phyloP scores from a whole-genome alignment of 2,113 vertebrate genomes.

The Dolichotis patagonum region DNA sequence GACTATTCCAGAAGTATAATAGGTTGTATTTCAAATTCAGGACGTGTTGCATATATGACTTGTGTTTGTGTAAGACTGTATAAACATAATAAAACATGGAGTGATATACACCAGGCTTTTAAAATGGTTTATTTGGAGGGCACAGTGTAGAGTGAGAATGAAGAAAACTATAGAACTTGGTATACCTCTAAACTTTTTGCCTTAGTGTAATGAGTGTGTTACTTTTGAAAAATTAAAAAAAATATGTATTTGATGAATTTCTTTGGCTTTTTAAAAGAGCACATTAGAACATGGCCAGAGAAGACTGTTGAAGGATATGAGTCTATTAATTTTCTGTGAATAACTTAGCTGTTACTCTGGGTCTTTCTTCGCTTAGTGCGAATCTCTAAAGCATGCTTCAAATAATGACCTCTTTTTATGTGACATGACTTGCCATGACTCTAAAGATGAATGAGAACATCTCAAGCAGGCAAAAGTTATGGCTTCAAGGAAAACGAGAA shows the following conservation, averaged over 20 bases:
- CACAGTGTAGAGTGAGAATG: neutral
- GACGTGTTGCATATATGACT: neutral
- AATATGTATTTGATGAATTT: neutral
- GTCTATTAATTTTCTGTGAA: constrained; percentile 35
- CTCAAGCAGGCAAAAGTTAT: constrained; percentile 48
- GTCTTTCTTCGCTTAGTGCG: constrained; percentile 41
- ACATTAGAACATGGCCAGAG: neutral
- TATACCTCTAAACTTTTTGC: neutral
- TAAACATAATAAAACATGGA: constrained; percentile 30
- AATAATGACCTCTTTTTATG: constrained; percentile 36
- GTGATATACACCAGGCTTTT: neutral
- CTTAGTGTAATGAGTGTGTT: neutral
- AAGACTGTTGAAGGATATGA: neutral
- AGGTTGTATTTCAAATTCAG: neutral
- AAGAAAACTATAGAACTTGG: neutral
- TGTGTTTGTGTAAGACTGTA: neutral
- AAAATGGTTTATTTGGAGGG: neutral
- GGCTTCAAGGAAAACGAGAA: constrained; percentile 55
- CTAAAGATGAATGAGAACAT: constrained; percentile 40
- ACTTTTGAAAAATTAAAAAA: neutral
- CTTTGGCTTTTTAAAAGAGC: neutral
- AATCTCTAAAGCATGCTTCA: constrained; percentile 59
- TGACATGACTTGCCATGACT: neutral
- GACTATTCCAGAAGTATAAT: neutral
- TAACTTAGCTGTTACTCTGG: neutral